phyloP scores from a whole-genome alignment of 2,888 invertebrate genomes.

The Tetranychus truncatus region DNA sequence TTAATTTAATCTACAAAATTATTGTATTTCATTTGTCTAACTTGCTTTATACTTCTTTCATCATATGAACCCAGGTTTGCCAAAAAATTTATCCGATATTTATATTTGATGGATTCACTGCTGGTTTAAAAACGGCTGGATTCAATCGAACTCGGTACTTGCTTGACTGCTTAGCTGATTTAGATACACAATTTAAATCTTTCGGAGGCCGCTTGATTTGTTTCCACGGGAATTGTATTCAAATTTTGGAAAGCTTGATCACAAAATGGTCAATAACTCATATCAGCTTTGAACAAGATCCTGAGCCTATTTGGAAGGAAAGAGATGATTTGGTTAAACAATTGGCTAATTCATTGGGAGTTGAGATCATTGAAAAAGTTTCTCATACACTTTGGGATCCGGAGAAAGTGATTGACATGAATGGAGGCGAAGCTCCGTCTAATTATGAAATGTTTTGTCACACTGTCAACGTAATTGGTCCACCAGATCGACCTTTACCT shows the following conservation, averaged over 20 bases:
- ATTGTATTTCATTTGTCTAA: too few relatives aligned
- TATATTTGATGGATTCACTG: slow-evolving; percentile 65
- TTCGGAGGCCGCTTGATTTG: slow-evolving; percentile 48
- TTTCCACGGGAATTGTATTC: slow-evolving; percentile 67
- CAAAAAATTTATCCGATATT: slow-evolving; percentile 76
- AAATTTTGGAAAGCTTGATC: slow-evolving; percentile 45
- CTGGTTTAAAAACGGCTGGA: slow-evolving; percentile 53
- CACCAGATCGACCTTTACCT: background rate
- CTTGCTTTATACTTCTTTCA: too few relatives aligned
- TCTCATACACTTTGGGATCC: slow-evolving; percentile 69
- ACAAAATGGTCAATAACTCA: background rate
- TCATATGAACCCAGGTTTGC: slow-evolving; percentile 43
- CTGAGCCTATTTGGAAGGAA: slow-evolving; percentile 67
- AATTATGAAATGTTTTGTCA: slow-evolving; percentile 30
- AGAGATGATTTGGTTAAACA: slow-evolving; percentile 62
- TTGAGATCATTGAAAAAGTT: slow-evolving; percentile 51
- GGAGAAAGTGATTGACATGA: slow-evolving; percentile 55
- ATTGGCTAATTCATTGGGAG: slow-evolving; percentile 58
- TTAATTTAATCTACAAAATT: too few relatives aligned
- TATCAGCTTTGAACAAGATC: slow-evolving; percentile 49
- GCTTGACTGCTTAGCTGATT: slow-evolving; percentile 2
- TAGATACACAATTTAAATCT: background rate
- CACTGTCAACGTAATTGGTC: slow-evolving; percentile 1
- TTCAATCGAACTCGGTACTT: slow-evolving; percentile 43
- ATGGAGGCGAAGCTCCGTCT: slow-evolving; percentile 52